Percentiles rank a stretch among this genome's conserved stretches.
phyloP scores from a whole-genome alignment of 2,888 invertebrate species.

The Itoplectis maculator region DNA sequence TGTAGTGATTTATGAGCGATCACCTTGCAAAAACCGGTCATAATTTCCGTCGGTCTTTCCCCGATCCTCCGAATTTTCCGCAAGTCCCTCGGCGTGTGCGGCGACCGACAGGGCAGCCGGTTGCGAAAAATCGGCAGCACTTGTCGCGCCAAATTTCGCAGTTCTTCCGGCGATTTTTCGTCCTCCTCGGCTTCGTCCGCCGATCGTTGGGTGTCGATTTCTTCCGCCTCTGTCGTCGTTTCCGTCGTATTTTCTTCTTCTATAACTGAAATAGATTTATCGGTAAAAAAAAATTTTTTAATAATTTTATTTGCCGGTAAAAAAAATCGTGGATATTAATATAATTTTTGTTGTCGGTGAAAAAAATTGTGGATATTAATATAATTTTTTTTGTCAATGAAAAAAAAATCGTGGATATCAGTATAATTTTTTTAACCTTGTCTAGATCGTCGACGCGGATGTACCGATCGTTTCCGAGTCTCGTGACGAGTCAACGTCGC shows the following conservation, averaged over 20 bases:
- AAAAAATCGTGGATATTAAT: neutral
- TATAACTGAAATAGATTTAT: constrained; percentile 13
- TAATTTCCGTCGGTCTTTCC: constrained; percentile 86
- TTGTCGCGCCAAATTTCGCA: constrained; percentile 49
- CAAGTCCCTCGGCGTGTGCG: constrained; percentile 85
- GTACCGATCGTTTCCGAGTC: neutral
- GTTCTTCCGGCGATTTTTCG: constrained; percentile 58
- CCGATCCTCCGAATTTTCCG: constrained; percentile 82
- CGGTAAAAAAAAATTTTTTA: neutral
- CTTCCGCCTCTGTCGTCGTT: neutral
- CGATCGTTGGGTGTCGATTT: neutral
- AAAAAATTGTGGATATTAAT: too few species aligned
- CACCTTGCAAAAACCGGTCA: constrained; percentile 86
- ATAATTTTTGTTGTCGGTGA: too few species aligned
- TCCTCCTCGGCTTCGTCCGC: constrained; percentile 35
- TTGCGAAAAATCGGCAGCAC: constrained; percentile 82
- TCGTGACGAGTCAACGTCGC: neutral
- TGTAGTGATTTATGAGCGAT: too few species aligned
- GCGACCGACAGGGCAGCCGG: constrained; percentile 87
- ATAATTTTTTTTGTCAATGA: neutral
- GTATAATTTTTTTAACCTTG: constrained; percentile 23
- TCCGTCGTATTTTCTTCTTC: constrained; percentile 29
- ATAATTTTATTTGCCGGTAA: neutral
- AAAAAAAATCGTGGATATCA: neutral
- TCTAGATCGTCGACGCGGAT: constrained; percentile 26